Base-by-base conservation (phyloP, 2,113 vertebrate species). In the Sitta europaea region DNA sequence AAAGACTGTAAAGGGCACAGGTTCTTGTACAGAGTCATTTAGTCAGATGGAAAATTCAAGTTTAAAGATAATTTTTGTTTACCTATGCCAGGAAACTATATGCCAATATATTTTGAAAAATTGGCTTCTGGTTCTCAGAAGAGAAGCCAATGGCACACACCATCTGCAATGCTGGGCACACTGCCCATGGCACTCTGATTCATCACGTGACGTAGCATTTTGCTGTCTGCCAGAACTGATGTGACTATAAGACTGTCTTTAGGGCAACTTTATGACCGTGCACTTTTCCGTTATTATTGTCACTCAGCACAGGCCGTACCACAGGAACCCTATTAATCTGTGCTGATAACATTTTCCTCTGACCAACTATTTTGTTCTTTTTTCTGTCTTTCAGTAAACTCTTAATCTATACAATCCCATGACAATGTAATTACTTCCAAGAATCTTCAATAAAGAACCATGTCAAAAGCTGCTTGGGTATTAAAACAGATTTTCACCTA, bases 271-370 rank as follows among this genome's bases (percentile, higher is more conserved):
- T 15, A 25, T 35, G 72, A 59, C 12, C 6, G 10, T 20, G 8
- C 33, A 33, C 21, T 79, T 88, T 82, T 75, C 45, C 36, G 59
- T 67, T 79, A 36, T 55, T 88, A 67, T 9, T 70, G 9, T 29
- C 24, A 24, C 27, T 9, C 21, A 42, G 12, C 18, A 55, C 6
- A n/a, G 24, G 25, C 67, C 48, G n/a, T 42, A 53, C 12, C 10
- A 36, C 17, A 72, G 45, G 16, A 85, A n/a, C 11, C 7, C 11
- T 29, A 4, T 0, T 1, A 8, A 3, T 36, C n/a, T 74, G 5
- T 50, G 12, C 15, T 70, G 20, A 58, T 58, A 83, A 86, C 1
- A 0, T 80, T 80, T 70, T 57, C 9, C 13, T 82, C 47, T 61
- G n/a, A 53, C 4, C 47, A 86, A n/a, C 4, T 45, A 16, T 11